Conservation (phyloP, 2,113 vertebrate genomes). For the Heptranchias perlo region DNA sequence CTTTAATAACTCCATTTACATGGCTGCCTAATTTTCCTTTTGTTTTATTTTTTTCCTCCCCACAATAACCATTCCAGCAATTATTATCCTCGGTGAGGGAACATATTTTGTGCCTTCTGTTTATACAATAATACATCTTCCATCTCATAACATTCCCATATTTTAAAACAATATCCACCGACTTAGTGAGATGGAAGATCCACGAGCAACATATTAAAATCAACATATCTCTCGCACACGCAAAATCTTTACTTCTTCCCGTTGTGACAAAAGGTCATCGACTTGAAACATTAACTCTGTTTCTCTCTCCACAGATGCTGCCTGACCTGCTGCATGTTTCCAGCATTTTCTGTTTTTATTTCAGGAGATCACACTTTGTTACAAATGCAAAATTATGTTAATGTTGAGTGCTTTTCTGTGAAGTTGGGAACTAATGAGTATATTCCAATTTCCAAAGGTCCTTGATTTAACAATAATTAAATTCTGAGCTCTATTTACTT, state of each 20-base stretch:
- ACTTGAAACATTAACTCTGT: too few species aligned
- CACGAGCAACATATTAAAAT: background rate
- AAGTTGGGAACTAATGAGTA: background rate
- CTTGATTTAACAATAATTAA: background rate
- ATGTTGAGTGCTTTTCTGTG: background rate
- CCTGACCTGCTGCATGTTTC: too few species aligned
- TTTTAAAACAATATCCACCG: background rate
- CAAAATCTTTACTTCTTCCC: too few species aligned
- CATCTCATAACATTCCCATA: too few species aligned
- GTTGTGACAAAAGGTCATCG: too few species aligned
- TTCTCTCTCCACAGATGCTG: too few species aligned
- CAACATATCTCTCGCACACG: too few species aligned
- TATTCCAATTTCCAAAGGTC: background rate
- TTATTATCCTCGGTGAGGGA: background rate
- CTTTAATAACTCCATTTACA: background rate
- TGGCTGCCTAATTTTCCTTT: background rate
- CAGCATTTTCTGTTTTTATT: too few species aligned
- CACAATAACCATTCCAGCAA: background rate
- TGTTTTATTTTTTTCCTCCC: background rate
- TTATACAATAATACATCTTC: background rate
- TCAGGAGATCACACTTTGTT: background rate
- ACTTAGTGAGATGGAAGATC: background rate
- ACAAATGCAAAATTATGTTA: background rate
- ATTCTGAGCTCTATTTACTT: background rate
- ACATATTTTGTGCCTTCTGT: background rate